These are phyloP conservation scores for Drosophila ironensis DNA, from an alignment of 1,140 invertebrate species.

Conservation along the genomic window DNA sequence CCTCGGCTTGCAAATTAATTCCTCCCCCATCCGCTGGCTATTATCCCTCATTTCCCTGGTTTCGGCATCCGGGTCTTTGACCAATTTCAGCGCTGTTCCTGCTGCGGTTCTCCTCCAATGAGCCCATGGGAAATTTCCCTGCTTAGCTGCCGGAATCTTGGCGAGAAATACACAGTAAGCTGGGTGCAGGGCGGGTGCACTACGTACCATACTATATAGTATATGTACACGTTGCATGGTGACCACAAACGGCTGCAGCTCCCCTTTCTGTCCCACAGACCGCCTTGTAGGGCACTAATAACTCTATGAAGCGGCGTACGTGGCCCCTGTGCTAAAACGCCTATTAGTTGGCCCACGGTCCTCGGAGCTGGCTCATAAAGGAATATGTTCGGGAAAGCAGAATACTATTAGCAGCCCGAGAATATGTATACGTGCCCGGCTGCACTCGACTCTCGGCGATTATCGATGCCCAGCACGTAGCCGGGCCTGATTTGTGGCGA, in stretches of 20 bases:
- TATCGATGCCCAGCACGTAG: conserved; percentile 48
- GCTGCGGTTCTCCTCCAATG: conserved; percentile 24
- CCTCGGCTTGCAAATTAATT: conserved; percentile 19
- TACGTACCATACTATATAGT: no score
- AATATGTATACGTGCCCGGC: conserved; percentile 15
- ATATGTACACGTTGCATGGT: conserved; percentile 30
- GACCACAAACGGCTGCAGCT: conserved; percentile 21
- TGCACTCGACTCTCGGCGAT: conserved; percentile 25
- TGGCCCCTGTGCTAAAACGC: conserved; percentile 56
- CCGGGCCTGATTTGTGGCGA: conserved; percentile 42
- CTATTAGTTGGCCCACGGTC: conserved; percentile 57
- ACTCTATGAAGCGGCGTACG: conserved; percentile 63
- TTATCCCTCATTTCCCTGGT: conserved; percentile 3
- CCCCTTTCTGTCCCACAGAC: background rate
- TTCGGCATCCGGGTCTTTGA: conserved; percentile 4
- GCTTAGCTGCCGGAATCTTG: background rate
- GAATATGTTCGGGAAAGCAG: conserved; percentile 63
- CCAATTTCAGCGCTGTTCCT: background rate
- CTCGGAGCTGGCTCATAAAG: conserved; percentile 47
- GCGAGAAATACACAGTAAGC: background rate
- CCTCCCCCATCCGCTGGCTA: conserved; percentile 22
- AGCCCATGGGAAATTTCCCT: conserved; percentile 18
- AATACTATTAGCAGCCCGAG: background rate
- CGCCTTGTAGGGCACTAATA: conserved; percentile 63
- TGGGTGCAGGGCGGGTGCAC: no score